A percentile compares a stretch with the other conserved stretches of the same genome.
These are phyloP conservation scores for Castor canadensis DNA, from an alignment of 2,113 vertebrate genomes.

Conservation along the genomic window DNA sequence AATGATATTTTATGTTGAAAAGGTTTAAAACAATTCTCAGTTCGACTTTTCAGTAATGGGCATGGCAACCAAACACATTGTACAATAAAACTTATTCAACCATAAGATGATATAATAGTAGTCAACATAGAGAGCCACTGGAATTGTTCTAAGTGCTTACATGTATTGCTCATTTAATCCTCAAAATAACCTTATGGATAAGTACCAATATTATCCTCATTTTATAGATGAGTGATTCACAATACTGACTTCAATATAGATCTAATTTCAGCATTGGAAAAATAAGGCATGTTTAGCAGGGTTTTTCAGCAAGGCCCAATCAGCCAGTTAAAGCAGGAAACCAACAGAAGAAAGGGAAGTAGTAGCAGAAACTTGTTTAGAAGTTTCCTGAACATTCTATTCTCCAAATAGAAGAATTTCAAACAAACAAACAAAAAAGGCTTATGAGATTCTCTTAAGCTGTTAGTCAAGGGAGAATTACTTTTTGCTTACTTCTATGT, in stretches of 20 bases:
- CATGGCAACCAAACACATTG: not conserved
- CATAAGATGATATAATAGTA: not conserved
- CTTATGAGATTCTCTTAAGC: not conserved
- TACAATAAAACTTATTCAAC: not conserved
- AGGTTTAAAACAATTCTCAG: conserved; percentile 34
- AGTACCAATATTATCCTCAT: not conserved
- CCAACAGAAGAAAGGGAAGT: conserved; percentile 63
- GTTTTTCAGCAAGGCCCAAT: conserved; percentile 43
- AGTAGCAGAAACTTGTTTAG: conserved; percentile 30
- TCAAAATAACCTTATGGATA: not conserved
- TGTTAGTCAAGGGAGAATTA: not conserved
- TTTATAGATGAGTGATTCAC: conserved; percentile 4
- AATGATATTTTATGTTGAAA: not conserved
- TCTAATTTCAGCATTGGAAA: conserved; percentile 46
- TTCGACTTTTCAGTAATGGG: conserved; percentile 22
- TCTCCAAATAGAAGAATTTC: conserved; percentile 4
- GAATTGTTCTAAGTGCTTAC: not conserved
- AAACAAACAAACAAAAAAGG: conserved; percentile 18
- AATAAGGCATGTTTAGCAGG: not conserved
- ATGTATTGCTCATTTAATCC: conserved; percentile 16
- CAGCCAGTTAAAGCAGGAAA: conserved; percentile 52
- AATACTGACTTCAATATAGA: not conserved
- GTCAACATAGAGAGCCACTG: not conserved
- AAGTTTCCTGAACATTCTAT: conserved; percentile 26
- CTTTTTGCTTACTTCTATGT: not conserved